A percentile compares a stretch with the other conserved stretches of the same genome.
Evolutionary conservation across 2,888 invertebrate genomes (phyloP).

Genomic region (Coremacera marginata): DNA sequence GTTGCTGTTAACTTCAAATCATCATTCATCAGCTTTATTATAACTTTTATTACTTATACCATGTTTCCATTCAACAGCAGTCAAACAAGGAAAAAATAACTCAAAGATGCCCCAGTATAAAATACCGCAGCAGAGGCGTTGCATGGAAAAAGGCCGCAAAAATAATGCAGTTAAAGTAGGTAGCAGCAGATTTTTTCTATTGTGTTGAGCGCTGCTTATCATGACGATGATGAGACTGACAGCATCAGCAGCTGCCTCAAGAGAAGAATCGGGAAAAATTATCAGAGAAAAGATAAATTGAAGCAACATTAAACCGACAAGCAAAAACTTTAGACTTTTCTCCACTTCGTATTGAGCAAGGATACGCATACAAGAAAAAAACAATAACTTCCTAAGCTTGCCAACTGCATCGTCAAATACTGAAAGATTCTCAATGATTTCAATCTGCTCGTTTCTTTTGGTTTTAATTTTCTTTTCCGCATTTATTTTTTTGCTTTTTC

Average conservation of each 20-base stretch:
- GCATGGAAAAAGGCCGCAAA: not conserved
- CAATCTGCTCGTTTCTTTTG: constrained; percentile 31
- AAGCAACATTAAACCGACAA: not conserved
- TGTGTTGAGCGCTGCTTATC: constrained; percentile 12
- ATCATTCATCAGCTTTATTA: not conserved
- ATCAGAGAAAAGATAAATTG: not conserved
- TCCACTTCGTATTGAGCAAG: not conserved
- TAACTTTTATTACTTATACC: not conserved
- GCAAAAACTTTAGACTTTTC: not conserved
- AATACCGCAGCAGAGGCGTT: not conserved
- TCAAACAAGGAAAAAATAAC: not conserved
- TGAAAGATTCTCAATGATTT: constrained; percentile 21
- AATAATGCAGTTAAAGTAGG: constrained; percentile 4
- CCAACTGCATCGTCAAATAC: not conserved
- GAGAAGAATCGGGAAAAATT: not conserved
- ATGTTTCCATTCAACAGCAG: not conserved
- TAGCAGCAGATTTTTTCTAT: not conserved
- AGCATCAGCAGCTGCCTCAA: not conserved
- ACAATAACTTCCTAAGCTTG: not conserved
- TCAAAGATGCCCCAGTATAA: too few relatives aligned
- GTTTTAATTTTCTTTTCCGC: not conserved
- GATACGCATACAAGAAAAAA: not conserved
- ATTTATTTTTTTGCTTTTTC: not conserved
- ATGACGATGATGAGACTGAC: constrained; percentile 20
- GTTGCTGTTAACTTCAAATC: too few relatives aligned